phyloP scores from a whole-genome alignment of 2,888 invertebrate genomes.

The Furcula furcula region DNA sequence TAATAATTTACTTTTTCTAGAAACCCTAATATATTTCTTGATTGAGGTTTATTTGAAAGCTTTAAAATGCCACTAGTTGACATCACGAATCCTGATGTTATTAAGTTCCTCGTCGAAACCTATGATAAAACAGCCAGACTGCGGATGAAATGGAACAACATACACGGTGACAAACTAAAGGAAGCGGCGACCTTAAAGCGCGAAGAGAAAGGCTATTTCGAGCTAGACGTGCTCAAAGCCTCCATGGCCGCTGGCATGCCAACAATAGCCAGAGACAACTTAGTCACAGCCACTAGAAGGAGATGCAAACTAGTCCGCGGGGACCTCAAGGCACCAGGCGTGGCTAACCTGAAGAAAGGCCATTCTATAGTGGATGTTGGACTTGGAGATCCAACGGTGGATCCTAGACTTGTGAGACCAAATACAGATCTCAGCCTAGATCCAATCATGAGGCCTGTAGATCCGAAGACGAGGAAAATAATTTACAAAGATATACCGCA shows the following conservation, averaged over 20 bases:
- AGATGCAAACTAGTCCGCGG: slow-evolving; percentile 33
- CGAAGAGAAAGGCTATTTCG: slow-evolving; percentile 38
- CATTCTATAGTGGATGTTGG: slow-evolving; percentile 44
- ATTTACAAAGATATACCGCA: slow-evolving; percentile 42
- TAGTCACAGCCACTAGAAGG: slow-evolving; percentile 29
- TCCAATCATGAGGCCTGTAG: slow-evolving; percentile 46
- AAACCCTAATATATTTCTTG: background rate
- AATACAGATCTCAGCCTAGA: slow-evolving; percentile 35
- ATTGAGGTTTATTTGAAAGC: too few relatives aligned
- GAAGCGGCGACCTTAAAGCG: slow-evolving; percentile 38
- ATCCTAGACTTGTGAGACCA: slow-evolving; percentile 40
- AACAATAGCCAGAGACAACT: slow-evolving; percentile 35
- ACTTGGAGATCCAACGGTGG: slow-evolving; percentile 42
- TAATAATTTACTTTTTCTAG: background rate
- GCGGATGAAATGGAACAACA: slow-evolving; percentile 46
- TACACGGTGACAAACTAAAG: slow-evolving; percentile 31
- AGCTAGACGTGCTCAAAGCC: slow-evolving; percentile 33
- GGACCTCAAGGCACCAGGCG: slow-evolving; percentile 24
- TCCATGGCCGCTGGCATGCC: slow-evolving; percentile 35
- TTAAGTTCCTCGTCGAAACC: slow-evolving; percentile 46
- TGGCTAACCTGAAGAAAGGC: slow-evolving; percentile 33
- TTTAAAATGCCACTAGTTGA: slow-evolving; percentile 46
- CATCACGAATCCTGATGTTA: slow-evolving; percentile 43
- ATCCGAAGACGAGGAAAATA: slow-evolving; percentile 32
- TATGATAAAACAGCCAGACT: slow-evolving; percentile 47